A percentile compares a stretch with the other conserved stretches of the same genome.
Conservation (phyloP, 2,888 invertebrate species). For the Rhabditoides inermis region DNA sequence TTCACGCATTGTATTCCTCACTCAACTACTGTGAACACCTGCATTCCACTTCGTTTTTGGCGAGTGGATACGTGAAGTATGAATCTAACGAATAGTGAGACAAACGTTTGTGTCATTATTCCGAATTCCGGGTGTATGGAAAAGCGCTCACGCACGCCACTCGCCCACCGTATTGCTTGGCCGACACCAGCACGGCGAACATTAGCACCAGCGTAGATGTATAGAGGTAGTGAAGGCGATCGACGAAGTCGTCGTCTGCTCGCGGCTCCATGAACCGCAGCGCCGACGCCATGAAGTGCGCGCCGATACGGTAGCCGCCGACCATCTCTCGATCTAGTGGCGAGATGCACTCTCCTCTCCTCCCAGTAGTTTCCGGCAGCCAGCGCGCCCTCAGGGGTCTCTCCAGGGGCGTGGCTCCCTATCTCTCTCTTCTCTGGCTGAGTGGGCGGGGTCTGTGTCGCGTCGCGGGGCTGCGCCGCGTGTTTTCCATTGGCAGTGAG, state of each 20-base stretch:
- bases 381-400: slow-evolving; percentile 5
- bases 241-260: slow-evolving; percentile 50
- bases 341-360: too few relatives aligned
- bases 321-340: slow-evolving; percentile 31
- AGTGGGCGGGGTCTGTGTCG: slow-evolving; percentile 9
- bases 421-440: slow-evolving; percentile 5
- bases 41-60: background rate
- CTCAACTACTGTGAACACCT: too few relatives aligned
- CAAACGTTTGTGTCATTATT: background rate
- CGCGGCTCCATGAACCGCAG: slow-evolving; percentile 49
- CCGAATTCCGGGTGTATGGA: background rate
- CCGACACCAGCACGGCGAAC: slow-evolving; percentile 57
- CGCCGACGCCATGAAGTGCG: slow-evolving; percentile 52
- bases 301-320: slow-evolving; percentile 49
- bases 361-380: too few relatives aligned
- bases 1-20: too few relatives aligned
- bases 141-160: background rate
- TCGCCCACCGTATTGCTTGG: slow-evolving; percentile 53
- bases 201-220: slow-evolving; percentile 50
- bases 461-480: slow-evolving; percentile 8
- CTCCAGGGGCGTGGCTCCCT: slow-evolving; percentile 3
- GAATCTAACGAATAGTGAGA: background rate
- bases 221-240: slow-evolving; percentile 50
- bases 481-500: too few relatives aligned
- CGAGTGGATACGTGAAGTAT: background rate